Conservation (phyloP, 2,888 invertebrate genomes). For the Brachypalpus laphriformis region DNA sequence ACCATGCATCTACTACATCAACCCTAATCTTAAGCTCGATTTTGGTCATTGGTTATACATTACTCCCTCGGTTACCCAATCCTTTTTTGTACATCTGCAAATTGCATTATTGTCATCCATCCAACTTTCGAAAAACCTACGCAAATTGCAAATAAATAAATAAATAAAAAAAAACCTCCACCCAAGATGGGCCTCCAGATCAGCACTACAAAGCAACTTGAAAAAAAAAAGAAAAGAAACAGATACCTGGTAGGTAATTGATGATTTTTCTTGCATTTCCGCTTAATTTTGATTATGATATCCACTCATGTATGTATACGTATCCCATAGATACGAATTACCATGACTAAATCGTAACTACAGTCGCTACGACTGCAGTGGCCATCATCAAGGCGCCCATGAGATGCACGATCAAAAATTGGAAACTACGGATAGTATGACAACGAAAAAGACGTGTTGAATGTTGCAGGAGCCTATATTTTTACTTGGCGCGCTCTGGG, state of each 20-base stretch:
- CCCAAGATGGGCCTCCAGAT: background rate
- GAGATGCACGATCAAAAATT: slow-evolving; percentile 15
- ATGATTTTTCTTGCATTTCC: slow-evolving; percentile 30
- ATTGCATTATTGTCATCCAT: background rate
- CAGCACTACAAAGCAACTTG: background rate
- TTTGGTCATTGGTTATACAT: background rate
- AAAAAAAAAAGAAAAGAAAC: background rate
- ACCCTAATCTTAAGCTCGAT: no score
- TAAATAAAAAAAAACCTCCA: background rate
- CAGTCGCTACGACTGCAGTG: background rate
- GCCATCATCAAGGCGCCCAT: background rate
- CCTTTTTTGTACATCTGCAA: background rate
- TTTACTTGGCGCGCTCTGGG: background rate
- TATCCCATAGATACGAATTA: slow-evolving; percentile 3
- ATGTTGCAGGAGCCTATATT: slow-evolving; percentile 4
- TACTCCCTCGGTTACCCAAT: background rate
- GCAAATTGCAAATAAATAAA: background rate
- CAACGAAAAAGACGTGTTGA: slow-evolving; percentile 1
- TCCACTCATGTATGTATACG: slow-evolving; percentile 6
- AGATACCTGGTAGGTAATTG: slow-evolving; percentile 13
- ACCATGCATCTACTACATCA: no score
- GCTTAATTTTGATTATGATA: slow-evolving; percentile 14
- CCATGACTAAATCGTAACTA: slow-evolving; percentile 14
- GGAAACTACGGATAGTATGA: background rate
- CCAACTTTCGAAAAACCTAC: background rate